phyloP scores from a whole-genome alignment of 2,888 invertebrate genomes.

The Eupithecia centaureata region DNA sequence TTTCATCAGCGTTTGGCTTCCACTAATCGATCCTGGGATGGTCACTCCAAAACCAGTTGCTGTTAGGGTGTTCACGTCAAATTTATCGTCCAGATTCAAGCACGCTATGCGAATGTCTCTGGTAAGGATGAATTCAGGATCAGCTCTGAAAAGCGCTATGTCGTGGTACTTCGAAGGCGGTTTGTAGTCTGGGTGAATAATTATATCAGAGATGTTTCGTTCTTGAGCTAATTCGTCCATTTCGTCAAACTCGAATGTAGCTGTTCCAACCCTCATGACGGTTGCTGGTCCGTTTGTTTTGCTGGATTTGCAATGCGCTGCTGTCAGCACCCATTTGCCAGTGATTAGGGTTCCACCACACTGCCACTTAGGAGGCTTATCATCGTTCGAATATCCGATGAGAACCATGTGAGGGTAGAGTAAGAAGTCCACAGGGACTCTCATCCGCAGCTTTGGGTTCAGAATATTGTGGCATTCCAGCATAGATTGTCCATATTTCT shows the following conservation, averaged over 20 bases:
- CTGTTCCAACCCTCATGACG: conserved; percentile 82
- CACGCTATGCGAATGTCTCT: conserved; percentile 86
- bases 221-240: conserved; percentile 81
- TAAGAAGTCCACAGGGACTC: conserved; percentile 75
- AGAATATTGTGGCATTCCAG: conserved; percentile 76
- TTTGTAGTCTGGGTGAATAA: conserved; percentile 83
- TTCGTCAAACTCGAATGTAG: conserved; percentile 78
- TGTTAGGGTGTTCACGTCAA: conserved; percentile 66
- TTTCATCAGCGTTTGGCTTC: conserved; percentile 77
- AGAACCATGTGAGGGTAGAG: conserved; percentile 87
- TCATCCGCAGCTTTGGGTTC: conserved; percentile 57
- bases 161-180: conserved; percentile 85
- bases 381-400: conserved; percentile 62
- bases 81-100: conserved; percentile 65
- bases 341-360: conserved; percentile 77
- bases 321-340: conserved; percentile 73
- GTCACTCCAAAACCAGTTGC: conserved; percentile 87
- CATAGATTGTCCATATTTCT: conserved; percentile 66
- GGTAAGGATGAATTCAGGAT: conserved; percentile 73
- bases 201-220: conserved; percentile 67
- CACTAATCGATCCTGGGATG: conserved; percentile 64
- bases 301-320: conserved; percentile 75
- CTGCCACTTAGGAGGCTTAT: conserved; percentile 63
- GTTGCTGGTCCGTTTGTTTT: conserved; percentile 75
- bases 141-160: conserved; percentile 85